Base-by-base conservation (phyloP, 2,888 invertebrate genomes). In the Rotaria sp. region DNA sequence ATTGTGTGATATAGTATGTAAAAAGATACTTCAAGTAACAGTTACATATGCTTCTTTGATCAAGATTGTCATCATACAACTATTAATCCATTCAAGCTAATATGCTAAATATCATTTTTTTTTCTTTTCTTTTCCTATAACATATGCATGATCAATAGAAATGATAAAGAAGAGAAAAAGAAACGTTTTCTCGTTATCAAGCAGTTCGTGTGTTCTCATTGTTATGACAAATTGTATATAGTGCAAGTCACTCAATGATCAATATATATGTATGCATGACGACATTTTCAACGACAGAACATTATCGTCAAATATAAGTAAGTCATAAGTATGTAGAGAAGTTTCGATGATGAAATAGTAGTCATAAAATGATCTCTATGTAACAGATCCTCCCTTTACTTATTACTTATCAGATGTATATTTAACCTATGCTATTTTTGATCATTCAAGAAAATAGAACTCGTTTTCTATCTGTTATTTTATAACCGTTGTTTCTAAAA, bases 281-380 rank as follows among this genome's bases (percentile, higher is more conserved):
- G 67, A 67, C 67, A 67, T 67, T 67, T 67, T 67, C 35, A 67
- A 67, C 67, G 30, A 67, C 18, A 67, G 67, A 35, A 30, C 67
- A 67, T 67, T 67, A 35, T 26, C 35, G 30, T 35, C 30, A 67
- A 30, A 67, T 15, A 67, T 67, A 67, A 67, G 67, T 67, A 67
- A 67, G 35, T 67, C 30, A 67, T 67, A 35, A 67, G 67, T 67
- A 35, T 67, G 15, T 67, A 13, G 13, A 18, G 30, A 67, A 30
- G 30, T 35, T 35, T 35, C 13, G 18, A 67, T 18, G 35, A 67
- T 67, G 13, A 67, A 35, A 67, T 35, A 30, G 67, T 67, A 15
- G 67, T 35, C 67, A 67, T 67, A 67, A 67, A 67, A 67, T 35
- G 15, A 67, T 67, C 13, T 67, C 35, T 30, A 55, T 55, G 7